phyloP scores from a whole-genome alignment of 2,888 invertebrate species.

The Lycocerus yunnanus region DNA sequence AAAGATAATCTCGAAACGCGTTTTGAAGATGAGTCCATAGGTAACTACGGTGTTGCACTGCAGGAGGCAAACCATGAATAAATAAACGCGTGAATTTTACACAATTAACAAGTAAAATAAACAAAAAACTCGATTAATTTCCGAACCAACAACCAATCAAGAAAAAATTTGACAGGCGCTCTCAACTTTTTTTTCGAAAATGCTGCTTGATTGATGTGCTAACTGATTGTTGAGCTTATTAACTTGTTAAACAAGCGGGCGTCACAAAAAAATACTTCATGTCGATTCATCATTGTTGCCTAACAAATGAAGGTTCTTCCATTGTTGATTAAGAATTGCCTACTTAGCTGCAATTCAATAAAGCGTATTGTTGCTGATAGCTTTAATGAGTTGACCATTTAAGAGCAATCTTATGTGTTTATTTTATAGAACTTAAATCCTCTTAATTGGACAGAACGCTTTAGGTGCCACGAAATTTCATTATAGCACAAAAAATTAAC shows the following conservation, averaged over 20 bases:
- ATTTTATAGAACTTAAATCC: slow-evolving; percentile 39
- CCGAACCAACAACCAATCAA: slow-evolving; percentile 55
- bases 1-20: slow-evolving; percentile 44
- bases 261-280: slow-evolving; percentile 39
- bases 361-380: slow-evolving; percentile 44
- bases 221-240: slow-evolving; percentile 57
- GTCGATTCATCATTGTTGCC: slow-evolving; percentile 52
- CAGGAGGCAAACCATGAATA: slow-evolving; percentile 57
- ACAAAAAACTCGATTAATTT: slow-evolving; percentile 56
- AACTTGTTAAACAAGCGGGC: slow-evolving; percentile 55
- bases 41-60: slow-evolving; percentile 46
- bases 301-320: slow-evolving; percentile 50
- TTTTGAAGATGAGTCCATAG: slow-evolving; percentile 51
- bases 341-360: slow-evolving; percentile 46
- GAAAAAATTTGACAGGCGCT: slow-evolving; percentile 51
- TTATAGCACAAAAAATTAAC: slow-evolving; percentile 27
- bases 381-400: slow-evolving; percentile 42
- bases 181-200: slow-evolving; percentile 28
- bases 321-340: slow-evolving; percentile 52
- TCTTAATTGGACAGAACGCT: slow-evolving; percentile 40
- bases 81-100: slow-evolving; percentile 59
- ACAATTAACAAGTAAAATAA: slow-evolving; percentile 59
- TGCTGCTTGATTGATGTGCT: slow-evolving; percentile 51
- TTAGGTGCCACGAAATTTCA: slow-evolving; percentile 32
- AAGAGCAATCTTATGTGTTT: slow-evolving; percentile 33